These are phyloP conservation scores for Lepidocolaptes lacrymiger DNA, from an alignment of 2,797 vertebrate species.

Conservation along the genomic window DNA sequence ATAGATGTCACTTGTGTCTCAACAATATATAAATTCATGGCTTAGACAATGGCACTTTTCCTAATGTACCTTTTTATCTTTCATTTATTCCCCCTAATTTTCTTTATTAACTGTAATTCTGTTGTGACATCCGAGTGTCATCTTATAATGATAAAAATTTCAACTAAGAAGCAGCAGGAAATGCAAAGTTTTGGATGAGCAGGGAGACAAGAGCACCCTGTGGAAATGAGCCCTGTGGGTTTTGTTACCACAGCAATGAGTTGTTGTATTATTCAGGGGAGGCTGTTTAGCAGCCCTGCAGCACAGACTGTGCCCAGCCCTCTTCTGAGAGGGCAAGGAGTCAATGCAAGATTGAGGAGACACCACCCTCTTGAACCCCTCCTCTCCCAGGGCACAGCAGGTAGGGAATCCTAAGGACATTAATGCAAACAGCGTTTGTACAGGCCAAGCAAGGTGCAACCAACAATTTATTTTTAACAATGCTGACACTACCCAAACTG, in stretches of 20 bases:
- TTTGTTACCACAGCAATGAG: neutral
- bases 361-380: neutral
- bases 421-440: constrained; percentile 8
- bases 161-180: neutral
- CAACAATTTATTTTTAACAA: constrained; percentile 8
- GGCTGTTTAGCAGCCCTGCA: neutral
- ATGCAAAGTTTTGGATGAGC: neutral
- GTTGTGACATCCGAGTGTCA: constrained; percentile 48
- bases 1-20: neutral
- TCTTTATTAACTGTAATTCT: constrained; percentile 61
- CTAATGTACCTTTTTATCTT: constrained; percentile 28
- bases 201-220: neutral
- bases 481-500: neutral
- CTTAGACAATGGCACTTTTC: neutral
- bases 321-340: neutral
- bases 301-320: neutral
- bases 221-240: neutral
- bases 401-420: neutral
- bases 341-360: neutral
- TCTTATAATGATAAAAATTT: constrained; percentile 2
- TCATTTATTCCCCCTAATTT: constrained; percentile 40
- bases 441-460: neutral
- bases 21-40: neutral
- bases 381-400: neutral
- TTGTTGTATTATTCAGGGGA: neutral